Conservation (phyloP, 1,140 invertebrate genomes). For the Brachionus asplanchnoidis region DNA sequence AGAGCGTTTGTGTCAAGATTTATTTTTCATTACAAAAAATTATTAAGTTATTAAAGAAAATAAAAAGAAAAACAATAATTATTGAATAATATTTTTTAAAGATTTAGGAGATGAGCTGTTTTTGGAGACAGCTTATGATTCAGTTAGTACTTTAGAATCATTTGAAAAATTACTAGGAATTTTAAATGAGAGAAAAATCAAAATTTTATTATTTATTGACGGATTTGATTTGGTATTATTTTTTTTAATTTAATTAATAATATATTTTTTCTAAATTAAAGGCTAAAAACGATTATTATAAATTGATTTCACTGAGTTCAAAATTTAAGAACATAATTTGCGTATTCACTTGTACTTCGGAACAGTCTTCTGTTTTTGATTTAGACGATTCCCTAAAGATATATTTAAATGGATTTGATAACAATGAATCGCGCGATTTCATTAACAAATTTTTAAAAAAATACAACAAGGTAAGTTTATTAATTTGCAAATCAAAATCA, state of each 20-base stretch:
- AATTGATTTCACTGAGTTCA: not conserved
- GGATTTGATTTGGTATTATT: not conserved
- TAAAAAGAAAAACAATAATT: not conserved
- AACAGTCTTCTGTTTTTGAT: not conserved
- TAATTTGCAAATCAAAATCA: not conserved
- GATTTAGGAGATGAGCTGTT: not conserved
- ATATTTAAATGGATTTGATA: not conserved
- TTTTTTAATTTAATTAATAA: not conserved
- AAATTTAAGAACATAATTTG: not conserved
- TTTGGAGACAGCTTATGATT: not conserved
- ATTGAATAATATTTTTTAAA: not conserved
- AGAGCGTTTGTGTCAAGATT: not conserved
- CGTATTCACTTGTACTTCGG: not conserved
- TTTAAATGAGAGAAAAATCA: not conserved
- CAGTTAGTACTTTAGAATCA: not conserved
- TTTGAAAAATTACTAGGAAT: not conserved
- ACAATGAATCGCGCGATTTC: not conserved
- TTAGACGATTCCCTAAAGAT: not conserved
- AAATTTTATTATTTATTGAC: not conserved
- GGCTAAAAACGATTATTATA: not conserved
- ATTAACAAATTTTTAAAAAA: slow-evolving; percentile 36
- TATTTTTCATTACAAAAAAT: not conserved
- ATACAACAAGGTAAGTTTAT: slow-evolving; percentile 21
- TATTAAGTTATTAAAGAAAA: not conserved
- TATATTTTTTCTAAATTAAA: not conserved